Conservation (phyloP, 64 coral and sea anemone species). For the Hydrozoanthus tunicans region DNA sequence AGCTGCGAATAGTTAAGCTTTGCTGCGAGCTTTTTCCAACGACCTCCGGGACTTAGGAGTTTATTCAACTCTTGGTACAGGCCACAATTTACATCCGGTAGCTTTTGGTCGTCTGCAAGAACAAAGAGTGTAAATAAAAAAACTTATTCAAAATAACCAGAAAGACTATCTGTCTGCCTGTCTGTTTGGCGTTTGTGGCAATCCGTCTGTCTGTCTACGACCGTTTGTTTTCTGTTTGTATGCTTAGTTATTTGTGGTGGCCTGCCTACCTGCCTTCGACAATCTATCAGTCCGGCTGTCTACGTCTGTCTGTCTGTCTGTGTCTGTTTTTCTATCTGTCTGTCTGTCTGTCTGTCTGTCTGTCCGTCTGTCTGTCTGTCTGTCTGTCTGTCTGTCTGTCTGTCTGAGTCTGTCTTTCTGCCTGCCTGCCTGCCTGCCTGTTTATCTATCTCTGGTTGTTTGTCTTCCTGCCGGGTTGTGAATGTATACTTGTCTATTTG, state of each 20-base stretch:
- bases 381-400: not conserved
- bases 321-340: too few relatives aligned
- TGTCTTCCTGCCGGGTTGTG: too few relatives aligned
- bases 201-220: too few relatives aligned
- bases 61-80: constrained; percentile 26
- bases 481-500: too few relatives aligned
- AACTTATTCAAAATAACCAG: not conserved
- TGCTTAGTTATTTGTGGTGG: too few relatives aligned
- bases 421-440: too few relatives aligned
- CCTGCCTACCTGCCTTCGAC: too few relatives aligned
- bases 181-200: not conserved
- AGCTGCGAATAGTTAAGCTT: constrained; percentile 15
- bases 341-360: too few relatives aligned
- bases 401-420: too few relatives aligned
- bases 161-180: not conserved
- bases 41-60: constrained; percentile 31
- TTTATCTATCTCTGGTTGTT: too few relatives aligned
- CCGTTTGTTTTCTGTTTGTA: not conserved
- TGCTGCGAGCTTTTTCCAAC: constrained; percentile 68
- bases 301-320: too few relatives aligned
- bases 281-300: too few relatives aligned
- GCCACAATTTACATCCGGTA: constrained; percentile 19
- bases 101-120: constrained; percentile 29
- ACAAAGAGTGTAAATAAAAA: not conserved
- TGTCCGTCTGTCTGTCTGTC: not conserved